Conservation (phyloP, 2,888 invertebrate species). For the Oconnorella tubifera region DNA sequence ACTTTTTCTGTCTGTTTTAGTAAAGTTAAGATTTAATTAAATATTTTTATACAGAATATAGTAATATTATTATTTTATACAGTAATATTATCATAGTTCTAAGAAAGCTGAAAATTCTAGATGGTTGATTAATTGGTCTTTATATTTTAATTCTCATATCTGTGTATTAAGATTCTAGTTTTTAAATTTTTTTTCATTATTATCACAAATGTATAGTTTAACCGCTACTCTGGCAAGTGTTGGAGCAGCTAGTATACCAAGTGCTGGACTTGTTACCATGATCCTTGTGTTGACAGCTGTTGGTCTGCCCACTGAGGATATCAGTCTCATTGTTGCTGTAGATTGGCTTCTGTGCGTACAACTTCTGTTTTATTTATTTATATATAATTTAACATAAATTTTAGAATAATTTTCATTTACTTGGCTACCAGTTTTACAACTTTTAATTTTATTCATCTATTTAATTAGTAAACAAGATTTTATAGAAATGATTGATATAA, state of each 20-base stretch:
- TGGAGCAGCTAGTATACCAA: conserved; percentile 67
- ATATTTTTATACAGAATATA: too few species aligned
- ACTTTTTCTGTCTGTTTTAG: too few species aligned
- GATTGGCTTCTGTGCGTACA: conserved; percentile 69
- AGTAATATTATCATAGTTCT: too few species aligned
- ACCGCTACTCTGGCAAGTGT: conserved; percentile 68
- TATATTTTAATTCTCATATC: not conserved
- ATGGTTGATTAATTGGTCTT: not conserved
- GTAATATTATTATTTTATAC: too few species aligned
- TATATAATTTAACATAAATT: too few species aligned
- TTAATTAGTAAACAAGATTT: too few species aligned
- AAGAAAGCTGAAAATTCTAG: too few species aligned
- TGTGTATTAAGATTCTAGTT: not conserved
- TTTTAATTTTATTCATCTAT: too few species aligned
- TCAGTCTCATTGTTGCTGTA: conserved; percentile 66
- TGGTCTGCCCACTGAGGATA: conserved; percentile 65
- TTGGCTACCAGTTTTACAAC: not conserved
- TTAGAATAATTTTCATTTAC: too few species aligned
- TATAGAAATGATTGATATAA: too few species aligned
- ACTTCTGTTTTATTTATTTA: conserved; percentile 1
- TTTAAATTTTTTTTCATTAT: conserved; percentile 2
- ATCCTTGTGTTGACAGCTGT: conserved; percentile 66
- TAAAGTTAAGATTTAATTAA: too few species aligned
- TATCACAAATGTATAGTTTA: conserved; percentile 53
- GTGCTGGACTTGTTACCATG: conserved; percentile 68